phyloP scores from a whole-genome alignment of 2,888 invertebrate genomes.

The Abscondita cerata region DNA sequence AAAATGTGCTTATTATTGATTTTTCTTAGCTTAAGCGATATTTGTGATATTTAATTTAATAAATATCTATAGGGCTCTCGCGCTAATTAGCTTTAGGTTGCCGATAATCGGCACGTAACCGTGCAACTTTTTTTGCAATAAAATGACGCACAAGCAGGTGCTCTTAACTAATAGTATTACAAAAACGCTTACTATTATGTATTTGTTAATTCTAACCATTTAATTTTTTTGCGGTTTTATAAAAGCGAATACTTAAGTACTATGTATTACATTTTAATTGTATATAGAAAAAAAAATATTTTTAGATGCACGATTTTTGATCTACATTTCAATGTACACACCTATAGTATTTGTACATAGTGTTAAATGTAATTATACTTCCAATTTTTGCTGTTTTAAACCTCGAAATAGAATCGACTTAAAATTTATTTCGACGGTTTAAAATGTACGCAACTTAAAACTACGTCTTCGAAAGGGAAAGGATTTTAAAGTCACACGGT shows the following conservation, averaged over 20 bases:
- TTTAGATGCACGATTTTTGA: constrained; percentile 23
- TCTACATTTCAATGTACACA: constrained; percentile 22
- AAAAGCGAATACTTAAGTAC: neutral
- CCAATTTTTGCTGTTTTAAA: constrained; percentile 16
- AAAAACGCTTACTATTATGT: constrained; percentile 2
- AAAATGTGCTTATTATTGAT: constrained; percentile 23
- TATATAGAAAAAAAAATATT: constrained; percentile 18
- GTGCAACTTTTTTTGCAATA: no score
- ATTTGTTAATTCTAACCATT: neutral
- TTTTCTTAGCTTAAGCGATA: constrained; percentile 4
- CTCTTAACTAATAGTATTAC: neutral
- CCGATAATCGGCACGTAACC: no score
- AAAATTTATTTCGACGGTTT: no score
- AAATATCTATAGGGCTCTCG: constrained; percentile 1
- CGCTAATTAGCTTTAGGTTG: neutral
- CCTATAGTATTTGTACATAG: constrained; percentile 19
- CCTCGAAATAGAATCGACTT: neutral
- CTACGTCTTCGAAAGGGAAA: no score
- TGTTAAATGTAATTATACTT: constrained; percentile 11
- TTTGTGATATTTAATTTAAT: constrained; percentile 29
- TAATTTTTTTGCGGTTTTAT: no score
- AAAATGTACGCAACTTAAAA: no score
- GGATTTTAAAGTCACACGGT: no score
- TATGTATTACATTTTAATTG: constrained; percentile 1
- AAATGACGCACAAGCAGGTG: constrained; percentile 1